Evolutionary conservation across 2,797 vertebrate genomes (phyloP).

Genomic region (Chloroceryle amazona): DNA sequence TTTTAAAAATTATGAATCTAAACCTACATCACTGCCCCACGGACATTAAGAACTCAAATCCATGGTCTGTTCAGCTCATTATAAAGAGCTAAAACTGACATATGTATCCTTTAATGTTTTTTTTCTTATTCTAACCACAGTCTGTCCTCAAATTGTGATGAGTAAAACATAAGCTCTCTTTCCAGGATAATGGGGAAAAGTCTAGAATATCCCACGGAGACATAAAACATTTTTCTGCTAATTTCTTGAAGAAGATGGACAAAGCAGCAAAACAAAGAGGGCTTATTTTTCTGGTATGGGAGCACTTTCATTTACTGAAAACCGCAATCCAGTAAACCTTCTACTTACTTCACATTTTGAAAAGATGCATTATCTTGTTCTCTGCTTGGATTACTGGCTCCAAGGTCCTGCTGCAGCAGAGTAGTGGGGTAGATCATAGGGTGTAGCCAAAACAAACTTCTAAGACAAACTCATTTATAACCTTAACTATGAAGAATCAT

Average conservation of each 20-base stretch:
- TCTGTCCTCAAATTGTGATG: not conserved
- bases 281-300: not conserved
- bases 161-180: not conserved
- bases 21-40: not conserved
- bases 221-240: not conserved
- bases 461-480: slow-evolving; percentile 52
- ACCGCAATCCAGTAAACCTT: not conserved
- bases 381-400: not conserved
- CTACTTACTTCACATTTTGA: not conserved
- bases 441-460: slow-evolving; percentile 53
- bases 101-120: not conserved
- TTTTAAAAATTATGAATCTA: not conserved
- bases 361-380: not conserved
- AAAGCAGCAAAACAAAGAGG: not conserved
- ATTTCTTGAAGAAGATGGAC: not conserved
- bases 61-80: not conserved
- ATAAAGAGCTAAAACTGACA: not conserved
- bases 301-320: not conserved
- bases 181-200: not conserved
- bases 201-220: not conserved
- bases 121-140: not conserved
- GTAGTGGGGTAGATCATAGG: rapidly evolving
- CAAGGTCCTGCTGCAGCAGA: not conserved
- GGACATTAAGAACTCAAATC: not conserved
- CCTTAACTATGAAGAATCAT: slow-evolving; percentile 39